phyloP scores from a whole-genome alignment of 2,888 invertebrate species.

The Orthosia cruda region DNA sequence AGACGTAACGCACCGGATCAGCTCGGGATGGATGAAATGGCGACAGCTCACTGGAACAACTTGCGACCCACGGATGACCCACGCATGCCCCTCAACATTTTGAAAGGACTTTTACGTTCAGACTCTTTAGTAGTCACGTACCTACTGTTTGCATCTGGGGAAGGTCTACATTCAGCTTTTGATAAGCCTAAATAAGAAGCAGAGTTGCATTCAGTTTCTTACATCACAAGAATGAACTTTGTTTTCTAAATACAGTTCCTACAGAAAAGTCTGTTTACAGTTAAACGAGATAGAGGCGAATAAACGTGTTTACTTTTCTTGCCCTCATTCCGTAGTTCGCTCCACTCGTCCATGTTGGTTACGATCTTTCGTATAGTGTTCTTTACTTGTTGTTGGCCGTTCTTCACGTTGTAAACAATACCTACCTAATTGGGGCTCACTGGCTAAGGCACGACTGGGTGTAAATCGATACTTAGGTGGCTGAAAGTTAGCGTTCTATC shows the following conservation, averaged over 20 bases:
- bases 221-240: slow-evolving; percentile 6
- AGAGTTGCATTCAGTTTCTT: not conserved
- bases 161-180: not conserved
- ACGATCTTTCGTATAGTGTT: slow-evolving; percentile 31
- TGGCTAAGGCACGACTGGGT: not conserved
- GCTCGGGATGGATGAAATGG: no score
- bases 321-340: slow-evolving; percentile 53
- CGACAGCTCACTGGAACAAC: no score
- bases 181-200: not conserved
- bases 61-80: no score
- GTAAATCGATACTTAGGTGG: slow-evolving; percentile 3
- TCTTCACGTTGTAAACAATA: slow-evolving; percentile 14
- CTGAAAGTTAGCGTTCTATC: not conserved
- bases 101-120: not conserved
- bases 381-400: not conserved
- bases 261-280: slow-evolving; percentile 35
- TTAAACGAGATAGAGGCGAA: slow-evolving; percentile 54
- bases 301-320: slow-evolving; percentile 47
- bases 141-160: not conserved
- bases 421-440: not conserved
- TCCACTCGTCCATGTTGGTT: slow-evolving; percentile 17
- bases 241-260: slow-evolving; percentile 12
- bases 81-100: no score
- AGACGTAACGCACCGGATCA: no score
- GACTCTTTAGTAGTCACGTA: no score